Base-by-base conservation (phyloP, 2,888 invertebrate species). In the Eupeodes luniger region DNA sequence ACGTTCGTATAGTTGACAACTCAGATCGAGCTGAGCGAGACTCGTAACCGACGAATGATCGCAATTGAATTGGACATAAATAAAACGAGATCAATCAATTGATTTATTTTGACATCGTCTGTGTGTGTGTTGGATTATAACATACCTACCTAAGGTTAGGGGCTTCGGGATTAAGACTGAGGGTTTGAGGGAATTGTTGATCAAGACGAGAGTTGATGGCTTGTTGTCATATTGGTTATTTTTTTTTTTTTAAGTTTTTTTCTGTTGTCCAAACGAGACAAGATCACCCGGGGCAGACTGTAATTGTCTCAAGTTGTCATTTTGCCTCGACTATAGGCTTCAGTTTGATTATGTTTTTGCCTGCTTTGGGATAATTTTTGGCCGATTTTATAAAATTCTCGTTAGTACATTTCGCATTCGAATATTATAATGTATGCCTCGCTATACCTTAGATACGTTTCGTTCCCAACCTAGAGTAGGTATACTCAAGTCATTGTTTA, bases 31-130 rank as follows among this genome's bases (percentile, higher is more conserved):
- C n/a, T n/a, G n/a, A 75, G 70, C 81, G 82, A 86, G 70, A 75
- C 79, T 76, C 77, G 72, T 64, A 75, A 75, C 85, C 82, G 83
- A 86, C 79, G 86, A 86, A 79, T 86, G 80, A 87, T 84, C 87
- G 87, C 87, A 87, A 87, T 87, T 87, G 72, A 92, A 93, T 92
- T 92, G 93, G 93, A 93, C 93, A 93, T 93, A 93, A 93, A 93
- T 93, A 93, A 93, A 93, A 93, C 92, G 92, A 93, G 93, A 93
- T 93, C 93, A 93, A 93, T 93, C 93, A 93, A 92, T 92, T 93
- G 93, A 93, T 93, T 93, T 93, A 93, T 93, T 93, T 93, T 93
- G 93, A 93, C 92, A 92, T 91, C 84, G 59, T 62, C 81, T 72
- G 55, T 62, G 59, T 74, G 59, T 74, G 44, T 57, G 36, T 69